phyloP scores from a whole-genome alignment of 2,888 invertebrate genomes.

The Hydroisotoma schaefferi region DNA sequence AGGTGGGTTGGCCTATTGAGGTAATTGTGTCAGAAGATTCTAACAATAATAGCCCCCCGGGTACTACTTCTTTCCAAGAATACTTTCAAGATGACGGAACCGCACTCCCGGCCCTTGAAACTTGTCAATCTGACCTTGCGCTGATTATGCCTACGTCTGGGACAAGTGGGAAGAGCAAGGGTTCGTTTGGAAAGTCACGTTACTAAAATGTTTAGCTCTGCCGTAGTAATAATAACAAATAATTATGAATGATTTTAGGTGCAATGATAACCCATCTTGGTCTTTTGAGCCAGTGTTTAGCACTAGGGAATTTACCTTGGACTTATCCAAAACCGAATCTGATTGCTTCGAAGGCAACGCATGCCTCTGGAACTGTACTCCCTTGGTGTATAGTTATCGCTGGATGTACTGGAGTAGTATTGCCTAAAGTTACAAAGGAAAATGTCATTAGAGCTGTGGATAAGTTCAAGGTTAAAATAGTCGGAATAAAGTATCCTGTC shows the following conservation, averaged over 20 bases:
- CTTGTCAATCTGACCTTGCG: constrained; percentile 26
- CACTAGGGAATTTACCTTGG: no score
- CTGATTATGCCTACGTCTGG: constrained; percentile 41
- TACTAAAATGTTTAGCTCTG: no score
- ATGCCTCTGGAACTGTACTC: constrained; percentile 29
- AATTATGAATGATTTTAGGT: no score
- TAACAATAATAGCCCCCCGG: background rate
- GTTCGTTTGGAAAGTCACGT: no score
- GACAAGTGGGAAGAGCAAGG: constrained; percentile 34
- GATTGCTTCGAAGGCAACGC: constrained; percentile 37
- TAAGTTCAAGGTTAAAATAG: constrained; percentile 38
- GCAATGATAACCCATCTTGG: no score
- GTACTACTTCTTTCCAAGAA: constrained; percentile 18
- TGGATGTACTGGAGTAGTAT: constrained; percentile 27
- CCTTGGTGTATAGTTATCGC: constrained; percentile 13
- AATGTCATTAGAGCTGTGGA: constrained; percentile 33
- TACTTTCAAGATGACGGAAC: constrained; percentile 23
- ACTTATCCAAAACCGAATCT: constrained; percentile 3
- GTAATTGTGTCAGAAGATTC: constrained; percentile 29
- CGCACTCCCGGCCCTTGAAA: constrained; percentile 19
- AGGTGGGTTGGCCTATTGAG: constrained; percentile 33
- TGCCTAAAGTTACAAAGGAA: constrained; percentile 27
- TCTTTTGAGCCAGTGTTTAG: no score
- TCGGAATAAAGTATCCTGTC: no score
- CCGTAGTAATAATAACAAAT: no score